Base-by-base conservation (phyloP, 2,888 invertebrate genomes). In the Diogma glabrata region DNA sequence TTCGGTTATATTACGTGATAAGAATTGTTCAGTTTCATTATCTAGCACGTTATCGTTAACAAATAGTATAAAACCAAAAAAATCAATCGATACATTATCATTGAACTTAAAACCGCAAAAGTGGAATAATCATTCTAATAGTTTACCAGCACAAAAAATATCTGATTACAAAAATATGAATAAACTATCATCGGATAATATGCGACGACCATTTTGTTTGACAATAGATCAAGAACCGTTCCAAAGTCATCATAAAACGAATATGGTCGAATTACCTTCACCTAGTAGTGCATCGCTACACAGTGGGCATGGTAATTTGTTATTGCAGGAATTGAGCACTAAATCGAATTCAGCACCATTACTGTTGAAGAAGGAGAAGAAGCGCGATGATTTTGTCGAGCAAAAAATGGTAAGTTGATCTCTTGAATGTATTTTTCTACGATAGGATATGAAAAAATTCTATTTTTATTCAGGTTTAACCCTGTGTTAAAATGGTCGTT, bases 261-360 rank as follows among this genome's bases (percentile, higher is more conserved):
- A 69, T 53, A 67, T 68, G 51, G 62, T 65, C 52, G 70, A 70
- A 54, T 57, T 69, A 54, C 70, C 69, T 14, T 70, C 70, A 38
- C 69, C 69, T 30, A 69, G 69, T 57, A 70, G 68, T 56, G 69
- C 69, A 24, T 70, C 70, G 2, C 54, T 70, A 57, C 67, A 69
- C 59, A 70, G 69, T 59, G 67, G 65, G 16, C 61, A 65, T 54
- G 66, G 65, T 49, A 58, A 65, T 22, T 30, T 54, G 10, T 64
- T 63, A 58, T 62, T 67, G 47, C 68, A 68, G 58, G 69, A 70
- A 57, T 61, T 69, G 52, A 66, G 66, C 46, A 67, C 67, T 45
- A 70, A 70, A 57, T 70, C 70, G 47, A 69, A 64, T 59, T 70
- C 70, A 54, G 70, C 69, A 30, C 70, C 70, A 52, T 56, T 70